Evolutionary conservation across 2,797 vertebrate species (phyloP).

Genomic region (Protosalanx chinensis): DNA sequence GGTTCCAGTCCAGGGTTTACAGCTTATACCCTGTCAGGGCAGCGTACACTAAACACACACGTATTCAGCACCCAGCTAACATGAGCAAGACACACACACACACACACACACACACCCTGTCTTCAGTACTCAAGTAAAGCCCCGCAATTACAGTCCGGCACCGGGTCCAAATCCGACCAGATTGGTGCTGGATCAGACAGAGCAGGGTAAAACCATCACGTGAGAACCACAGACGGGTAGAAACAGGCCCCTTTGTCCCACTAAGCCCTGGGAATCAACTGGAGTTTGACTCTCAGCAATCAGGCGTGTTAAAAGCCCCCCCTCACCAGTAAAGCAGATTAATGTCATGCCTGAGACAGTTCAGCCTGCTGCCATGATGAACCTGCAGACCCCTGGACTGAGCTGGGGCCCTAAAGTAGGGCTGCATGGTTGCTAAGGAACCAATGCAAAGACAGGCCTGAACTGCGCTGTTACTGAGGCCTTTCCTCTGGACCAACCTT

Average conservation of each 20-base stretch:
- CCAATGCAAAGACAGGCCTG: background rate
- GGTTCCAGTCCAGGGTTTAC: background rate
- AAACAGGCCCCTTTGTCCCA: conserved; percentile 19
- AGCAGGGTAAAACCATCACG: conserved; percentile 27
- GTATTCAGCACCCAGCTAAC: no score
- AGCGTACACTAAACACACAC: background rate
- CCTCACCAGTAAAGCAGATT: conserved; percentile 6
- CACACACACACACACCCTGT: background rate
- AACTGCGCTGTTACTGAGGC: no score
- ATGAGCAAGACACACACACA: background rate
- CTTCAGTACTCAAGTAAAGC: background rate
- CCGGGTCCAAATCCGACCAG: background rate
- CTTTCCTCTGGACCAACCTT: no score
- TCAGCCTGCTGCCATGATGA: conserved; percentile 19
- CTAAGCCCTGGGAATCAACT: conserved; percentile 27
- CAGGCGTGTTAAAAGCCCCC: conserved; percentile 13
- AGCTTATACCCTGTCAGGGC: background rate
- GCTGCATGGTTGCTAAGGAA: background rate
- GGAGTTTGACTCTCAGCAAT: conserved; percentile 19
- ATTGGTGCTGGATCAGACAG: background rate
- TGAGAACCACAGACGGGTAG: conserved; percentile 16
- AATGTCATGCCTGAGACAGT: conserved; percentile 15
- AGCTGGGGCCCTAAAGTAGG: background rate
- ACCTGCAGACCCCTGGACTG: conserved; percentile 8
- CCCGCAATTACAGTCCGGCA: background rate